Conservation (phyloP, 2,113 vertebrate species). For the Mesocricetus auratus region DNA sequence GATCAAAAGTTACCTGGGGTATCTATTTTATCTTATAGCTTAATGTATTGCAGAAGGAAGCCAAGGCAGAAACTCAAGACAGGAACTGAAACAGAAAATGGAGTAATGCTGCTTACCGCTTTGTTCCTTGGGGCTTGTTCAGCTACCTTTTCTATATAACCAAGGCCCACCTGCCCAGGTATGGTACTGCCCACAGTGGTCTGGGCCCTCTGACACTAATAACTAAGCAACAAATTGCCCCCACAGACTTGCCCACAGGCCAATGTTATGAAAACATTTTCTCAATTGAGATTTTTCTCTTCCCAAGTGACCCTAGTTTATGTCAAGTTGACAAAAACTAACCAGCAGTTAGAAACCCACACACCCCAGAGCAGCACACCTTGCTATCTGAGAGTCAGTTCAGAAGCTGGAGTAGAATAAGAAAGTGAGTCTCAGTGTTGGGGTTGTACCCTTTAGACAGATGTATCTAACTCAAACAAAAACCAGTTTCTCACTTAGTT, state of each 20-base stretch:
- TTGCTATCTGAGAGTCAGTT: neutral
- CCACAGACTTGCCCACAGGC: neutral
- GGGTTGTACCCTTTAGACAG: neutral
- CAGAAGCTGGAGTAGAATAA: neutral
- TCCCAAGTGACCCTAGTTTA: neutral
- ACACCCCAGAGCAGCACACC: neutral
- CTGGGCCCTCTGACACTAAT: neutral
- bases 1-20: neutral
- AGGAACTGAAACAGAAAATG: neutral
- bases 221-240: neutral
- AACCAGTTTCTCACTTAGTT: neutral
- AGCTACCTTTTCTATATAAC: neutral
- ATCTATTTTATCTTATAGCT: neutral
- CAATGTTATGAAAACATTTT: neutral
- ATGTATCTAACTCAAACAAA: neutral
- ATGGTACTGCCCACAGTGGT: neutral
- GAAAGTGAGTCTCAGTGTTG: no score
- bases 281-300: neutral
- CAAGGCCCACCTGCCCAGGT: neutral
- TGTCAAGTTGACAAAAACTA: neutral
- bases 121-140: no score
- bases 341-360: neutral
- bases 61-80: neutral
- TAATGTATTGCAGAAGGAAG: neutral
- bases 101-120: neutral